Base-by-base conservation (phyloP, 1,140 invertebrate genomes). In the Vanessa tameamea region DNA sequence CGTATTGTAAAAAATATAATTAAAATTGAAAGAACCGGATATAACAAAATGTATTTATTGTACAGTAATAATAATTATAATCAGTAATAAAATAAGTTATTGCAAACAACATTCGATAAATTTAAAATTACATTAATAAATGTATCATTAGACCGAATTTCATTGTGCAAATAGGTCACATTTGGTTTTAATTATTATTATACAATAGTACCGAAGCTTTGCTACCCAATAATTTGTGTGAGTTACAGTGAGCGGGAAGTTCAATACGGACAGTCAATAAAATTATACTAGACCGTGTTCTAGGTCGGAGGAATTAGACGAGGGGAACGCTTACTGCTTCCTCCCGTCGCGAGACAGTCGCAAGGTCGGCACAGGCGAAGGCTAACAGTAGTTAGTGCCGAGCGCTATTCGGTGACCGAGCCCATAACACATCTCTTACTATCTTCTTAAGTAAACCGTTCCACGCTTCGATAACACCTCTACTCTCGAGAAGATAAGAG, bases 241-340 rank as follows among this genome's bases (percentile, higher is more conserved):
- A 26, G 14, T 26, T 13, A 37, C 65, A 61, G 59, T 37, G 47
- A 73, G 71, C 74, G 72, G 78, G 78, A 80, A 75, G 73, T 77
- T 57, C 69, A 79, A 77, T 79, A 55, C 31, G 55, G 47, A 43
- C 61, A 75, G 59, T 61, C 55, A 67, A 73, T 31, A 31, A 31
- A 31, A 31, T 67, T 73, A 77, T 70, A 57, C 59, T 63, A 73
- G 64, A 66, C 16, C 70, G 76, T 51, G 47, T 72, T 80, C 73
- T 80, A 75, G 70, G 66, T 72, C 78, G 78, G 55, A 78, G 74
- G 69, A 75, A 71, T 75, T 77, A 77, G 48, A 65, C 68, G 64
- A 67, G 73, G 73, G 76, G 73, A 80, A 61, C 76, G 64, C n/a
- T 66, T 57, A 59, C 64, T 23, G 72, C 66, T 78, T 80, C 79